Evolutionary conservation across 1,140 invertebrate genomes (phyloP).

Genomic region (Eumaeus atala): DNA sequence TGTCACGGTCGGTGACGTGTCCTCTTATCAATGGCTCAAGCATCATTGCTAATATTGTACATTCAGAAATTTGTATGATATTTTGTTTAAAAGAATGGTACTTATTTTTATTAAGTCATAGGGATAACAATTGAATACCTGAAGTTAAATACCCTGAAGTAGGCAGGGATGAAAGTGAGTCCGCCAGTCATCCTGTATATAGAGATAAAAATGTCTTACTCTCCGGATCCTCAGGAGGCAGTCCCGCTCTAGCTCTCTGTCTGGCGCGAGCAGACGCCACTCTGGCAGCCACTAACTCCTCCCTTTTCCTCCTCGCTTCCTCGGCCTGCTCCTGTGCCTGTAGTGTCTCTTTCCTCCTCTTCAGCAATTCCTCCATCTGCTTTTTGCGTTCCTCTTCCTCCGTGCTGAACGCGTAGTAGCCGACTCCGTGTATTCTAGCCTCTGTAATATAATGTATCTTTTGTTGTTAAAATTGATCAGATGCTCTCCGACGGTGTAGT

Average conservation of each 20-base stretch:
- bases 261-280: constrained; percentile 85
- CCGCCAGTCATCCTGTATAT: neutral
- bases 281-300: constrained; percentile 82
- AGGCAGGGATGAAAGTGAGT: too few relatives aligned
- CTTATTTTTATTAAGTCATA: neutral
- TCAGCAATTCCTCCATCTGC: constrained; percentile 84
- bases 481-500: too few relatives aligned
- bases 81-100: neutral
- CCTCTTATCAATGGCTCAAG: too few relatives aligned
- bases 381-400: constrained; percentile 84
- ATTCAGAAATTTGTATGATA: neutral
- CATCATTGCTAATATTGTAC: neutral
- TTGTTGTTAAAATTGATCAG: too few relatives aligned
- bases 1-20: too few relatives aligned
- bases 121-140: too few relatives aligned
- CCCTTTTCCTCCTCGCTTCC: constrained; percentile 77
- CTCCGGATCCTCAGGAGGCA: constrained; percentile 79
- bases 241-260: constrained; percentile 83
- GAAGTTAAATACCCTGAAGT: too few relatives aligned
- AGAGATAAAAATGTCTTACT: constrained; percentile 34
- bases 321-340: constrained; percentile 79
- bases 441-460: constrained; percentile 73
- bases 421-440: constrained; percentile 90
- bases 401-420: constrained; percentile 90
- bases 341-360: constrained; percentile 82